phyloP scores from a whole-genome alignment of 2,888 invertebrate species.

The Stratiomys singularior region DNA sequence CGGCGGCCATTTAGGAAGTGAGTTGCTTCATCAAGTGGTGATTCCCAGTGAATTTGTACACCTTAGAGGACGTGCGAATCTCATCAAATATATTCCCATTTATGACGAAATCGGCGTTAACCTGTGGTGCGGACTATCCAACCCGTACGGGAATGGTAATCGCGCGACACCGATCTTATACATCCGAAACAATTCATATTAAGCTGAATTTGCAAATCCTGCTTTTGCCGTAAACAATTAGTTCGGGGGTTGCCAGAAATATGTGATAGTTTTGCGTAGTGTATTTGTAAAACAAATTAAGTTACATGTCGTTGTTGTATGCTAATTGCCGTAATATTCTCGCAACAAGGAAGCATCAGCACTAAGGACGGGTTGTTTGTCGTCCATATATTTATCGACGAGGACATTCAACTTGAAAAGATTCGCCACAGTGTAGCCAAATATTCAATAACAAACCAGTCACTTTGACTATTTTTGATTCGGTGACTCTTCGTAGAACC shows the following conservation, averaged over 20 bases:
- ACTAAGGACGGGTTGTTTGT: neutral
- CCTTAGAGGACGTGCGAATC: neutral
- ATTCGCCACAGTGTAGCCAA: neutral
- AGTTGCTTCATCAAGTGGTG: slow-evolving; percentile 4
- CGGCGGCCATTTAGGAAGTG: neutral
- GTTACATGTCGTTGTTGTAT: neutral
- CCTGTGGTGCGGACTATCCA: slow-evolving; percentile 31
- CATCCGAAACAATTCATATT: slow-evolving; percentile 48
- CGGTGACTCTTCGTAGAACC: neutral
- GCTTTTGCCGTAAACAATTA: neutral
- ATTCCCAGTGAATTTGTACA: neutral
- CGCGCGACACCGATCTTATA: slow-evolving; percentile 47
- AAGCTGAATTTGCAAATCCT: neutral
- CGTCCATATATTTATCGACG: neutral
- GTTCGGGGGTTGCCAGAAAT: neutral
- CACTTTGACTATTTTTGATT: slow-evolving; percentile 26
- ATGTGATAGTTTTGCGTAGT: slow-evolving; percentile 35
- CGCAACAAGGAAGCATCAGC: slow-evolving; percentile 1
- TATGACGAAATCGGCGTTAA: slow-evolving; percentile 34
- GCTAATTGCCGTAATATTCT: neutral
- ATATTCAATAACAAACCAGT: slow-evolving; percentile 29
- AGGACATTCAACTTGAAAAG: slow-evolving; percentile 43
- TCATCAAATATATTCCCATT: neutral
- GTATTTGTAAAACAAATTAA: neutral
- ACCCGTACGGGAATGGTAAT: slow-evolving; percentile 48